Evolutionary conservation across 2,113 vertebrate species (phyloP).

Genomic region (Syrmaticus mikado): DNA sequence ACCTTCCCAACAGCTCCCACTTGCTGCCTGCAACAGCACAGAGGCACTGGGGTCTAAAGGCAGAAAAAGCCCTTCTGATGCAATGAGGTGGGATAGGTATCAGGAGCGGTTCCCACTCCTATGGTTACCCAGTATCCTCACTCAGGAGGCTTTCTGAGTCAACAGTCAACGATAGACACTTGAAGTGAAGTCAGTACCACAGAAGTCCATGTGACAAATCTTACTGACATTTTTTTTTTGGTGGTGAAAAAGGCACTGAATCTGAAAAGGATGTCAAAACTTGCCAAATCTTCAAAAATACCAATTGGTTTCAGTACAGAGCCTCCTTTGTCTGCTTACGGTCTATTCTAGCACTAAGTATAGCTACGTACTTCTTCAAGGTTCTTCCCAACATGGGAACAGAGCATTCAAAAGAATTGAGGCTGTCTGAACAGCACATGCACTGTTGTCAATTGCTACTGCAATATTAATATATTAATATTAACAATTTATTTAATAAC

Average conservation of each 20-base stretch:
- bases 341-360: background rate
- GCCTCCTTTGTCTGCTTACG: background rate
- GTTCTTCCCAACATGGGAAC: background rate
- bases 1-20: background rate
- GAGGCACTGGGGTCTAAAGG: background rate
- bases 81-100: rapidly evolving
- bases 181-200: background rate
- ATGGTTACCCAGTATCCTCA: rapidly evolving
- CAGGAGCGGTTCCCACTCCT: background rate
- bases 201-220: rapidly evolving
- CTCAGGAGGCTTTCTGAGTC: background rate
- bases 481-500: background rate
- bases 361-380: background rate
- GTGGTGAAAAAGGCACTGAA: background rate
- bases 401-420: background rate
- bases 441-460: background rate
- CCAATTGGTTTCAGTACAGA: background rate
- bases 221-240: background rate
- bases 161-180: background rate
- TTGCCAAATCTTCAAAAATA: background rate
- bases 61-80: rapidly evolving
- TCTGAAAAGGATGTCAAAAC: background rate
- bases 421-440: background rate
- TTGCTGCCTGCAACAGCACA: background rate
- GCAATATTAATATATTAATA: background rate